Base-by-base conservation (phyloP, 92 coral and sea anemone genomes). In the Muricea muricata region DNA sequence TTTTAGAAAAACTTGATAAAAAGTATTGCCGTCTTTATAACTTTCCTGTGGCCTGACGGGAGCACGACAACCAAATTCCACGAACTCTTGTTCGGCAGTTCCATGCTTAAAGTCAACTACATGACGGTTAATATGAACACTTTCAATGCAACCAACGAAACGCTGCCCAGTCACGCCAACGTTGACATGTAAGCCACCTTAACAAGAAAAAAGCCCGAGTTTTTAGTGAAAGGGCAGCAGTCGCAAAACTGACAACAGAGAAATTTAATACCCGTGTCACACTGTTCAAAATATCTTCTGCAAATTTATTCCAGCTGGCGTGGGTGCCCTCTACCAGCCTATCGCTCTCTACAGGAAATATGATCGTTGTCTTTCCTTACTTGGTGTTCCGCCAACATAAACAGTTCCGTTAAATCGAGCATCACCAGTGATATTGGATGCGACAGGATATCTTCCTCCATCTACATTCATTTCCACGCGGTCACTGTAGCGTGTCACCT, bases 361-460 rank as follows among this genome's bases (percentile, higher is more conserved):
- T n/a, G n/a, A n/a, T 33, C 6, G 7, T 24, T 69, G 17, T 23
- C 25, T 30, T 28, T 1, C 2, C 83, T 81, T 86, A 97, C 99
- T 93, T 81, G 98, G 97, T 68, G 92, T 91, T 14, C 99, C 99
- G 26, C 99, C 99, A 68, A 97, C 80, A 72, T 97, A 91, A 45
- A 97, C 94, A 31, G 80, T 89, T 23, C 94, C 99, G 24, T 55
- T 5, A 84, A 90, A 87, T 42, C 48, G n/a, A n/a, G n/a, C 89
- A 17, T 77, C 45, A 17, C 88, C 85, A 8, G 91, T 37, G 37
- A 88, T 21, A 28, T 83, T 90, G 15, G 66, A 18, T 21, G 70
- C 54, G 57, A 81, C 87, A 0, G 88, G 79, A 29, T 13, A n/a
- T n/a, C n/a, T 47, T 75, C 89, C 86, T 4, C 70, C 77, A 71